These are phyloP conservation scores for Percina caprodes DNA, from an alignment of 2,113 vertebrate genomes.

Conservation along the genomic window DNA sequence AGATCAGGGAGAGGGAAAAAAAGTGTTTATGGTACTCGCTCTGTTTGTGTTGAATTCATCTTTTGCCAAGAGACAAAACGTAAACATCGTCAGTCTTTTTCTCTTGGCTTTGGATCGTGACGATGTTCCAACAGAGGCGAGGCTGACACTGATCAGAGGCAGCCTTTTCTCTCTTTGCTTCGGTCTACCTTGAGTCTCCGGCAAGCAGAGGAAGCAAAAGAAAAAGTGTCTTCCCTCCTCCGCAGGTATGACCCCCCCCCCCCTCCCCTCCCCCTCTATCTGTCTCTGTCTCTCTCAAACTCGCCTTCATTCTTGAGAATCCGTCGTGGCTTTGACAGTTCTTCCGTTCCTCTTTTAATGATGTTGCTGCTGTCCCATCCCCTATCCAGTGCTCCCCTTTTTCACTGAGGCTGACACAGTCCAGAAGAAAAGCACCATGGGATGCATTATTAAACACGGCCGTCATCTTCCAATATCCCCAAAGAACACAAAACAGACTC, in stretches of 20 bases:
- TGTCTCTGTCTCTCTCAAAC: slow-evolving; percentile 26
- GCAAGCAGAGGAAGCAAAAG: slow-evolving; percentile 24
- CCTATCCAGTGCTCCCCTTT: slow-evolving; percentile 3
- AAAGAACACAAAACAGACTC: slow-evolving; percentile 62
- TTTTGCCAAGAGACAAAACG: slow-evolving; percentile 79
- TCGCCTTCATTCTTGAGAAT: slow-evolving; percentile 29
- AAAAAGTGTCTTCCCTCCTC: slow-evolving; percentile 20
- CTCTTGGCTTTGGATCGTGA: slow-evolving; percentile 63
- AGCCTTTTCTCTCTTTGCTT: slow-evolving; percentile 46
- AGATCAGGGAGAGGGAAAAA: slow-evolving; percentile 21
- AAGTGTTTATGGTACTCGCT: slow-evolving; percentile 71
- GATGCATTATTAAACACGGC: slow-evolving; percentile 63
- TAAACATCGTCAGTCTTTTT: slow-evolving; percentile 75
- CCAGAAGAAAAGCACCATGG: slow-evolving; percentile 75
- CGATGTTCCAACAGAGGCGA: slow-evolving; percentile 57
- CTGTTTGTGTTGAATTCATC: slow-evolving; percentile 77
- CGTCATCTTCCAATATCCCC: slow-evolving; percentile 39
- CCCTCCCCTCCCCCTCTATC: not conserved
- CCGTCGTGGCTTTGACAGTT: slow-evolving; percentile 62
- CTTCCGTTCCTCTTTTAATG: slow-evolving; percentile 68
- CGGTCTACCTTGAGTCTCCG: slow-evolving; percentile 18
- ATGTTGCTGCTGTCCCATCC: slow-evolving; percentile 38
- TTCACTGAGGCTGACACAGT: slow-evolving; percentile 60
- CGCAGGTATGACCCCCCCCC: not conserved
- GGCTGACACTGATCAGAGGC: slow-evolving; percentile 65